Conservation (phyloP, 2,888 invertebrate species). For the Pyrrhopygopsis socrates region DNA sequence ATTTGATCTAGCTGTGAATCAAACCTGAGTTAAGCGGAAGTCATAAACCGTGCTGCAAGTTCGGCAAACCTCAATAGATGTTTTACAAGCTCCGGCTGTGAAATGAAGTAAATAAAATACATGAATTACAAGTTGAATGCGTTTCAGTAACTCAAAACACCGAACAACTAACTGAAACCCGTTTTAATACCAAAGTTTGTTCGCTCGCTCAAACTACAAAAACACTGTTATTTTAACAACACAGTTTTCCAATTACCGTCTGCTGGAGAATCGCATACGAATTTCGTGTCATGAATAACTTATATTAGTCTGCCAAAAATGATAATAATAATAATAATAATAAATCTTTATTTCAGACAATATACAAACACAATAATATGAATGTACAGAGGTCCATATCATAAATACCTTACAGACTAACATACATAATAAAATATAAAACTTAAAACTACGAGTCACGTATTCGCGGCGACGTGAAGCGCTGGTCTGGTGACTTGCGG, state of each 20-base stretch:
- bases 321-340: background rate
- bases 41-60: too few species aligned
- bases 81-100: background rate
- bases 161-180: constrained; percentile 5
- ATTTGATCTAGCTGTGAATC: too few species aligned
- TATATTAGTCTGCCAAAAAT: background rate
- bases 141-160: constrained; percentile 3
- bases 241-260: constrained; percentile 31
- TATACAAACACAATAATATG: too few species aligned
- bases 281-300: background rate
- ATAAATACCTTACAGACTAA: too few species aligned
- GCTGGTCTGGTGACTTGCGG: too few species aligned
- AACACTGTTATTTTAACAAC: constrained; percentile 33
- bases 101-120: background rate
- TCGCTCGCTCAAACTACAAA: constrained; percentile 8
- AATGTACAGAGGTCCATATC: too few species aligned
- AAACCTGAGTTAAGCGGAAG: too few species aligned
- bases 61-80: too few species aligned
- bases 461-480: too few species aligned
- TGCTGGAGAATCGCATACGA: background rate
- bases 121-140: background rate
- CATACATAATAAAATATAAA: too few species aligned
- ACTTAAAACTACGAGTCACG: too few species aligned
- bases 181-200: constrained; percentile 20
- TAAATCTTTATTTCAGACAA: too few species aligned